These are phyloP conservation scores for Isichthys henryi DNA, from an alignment of 2,113 vertebrate genomes.

Conservation along the genomic window DNA sequence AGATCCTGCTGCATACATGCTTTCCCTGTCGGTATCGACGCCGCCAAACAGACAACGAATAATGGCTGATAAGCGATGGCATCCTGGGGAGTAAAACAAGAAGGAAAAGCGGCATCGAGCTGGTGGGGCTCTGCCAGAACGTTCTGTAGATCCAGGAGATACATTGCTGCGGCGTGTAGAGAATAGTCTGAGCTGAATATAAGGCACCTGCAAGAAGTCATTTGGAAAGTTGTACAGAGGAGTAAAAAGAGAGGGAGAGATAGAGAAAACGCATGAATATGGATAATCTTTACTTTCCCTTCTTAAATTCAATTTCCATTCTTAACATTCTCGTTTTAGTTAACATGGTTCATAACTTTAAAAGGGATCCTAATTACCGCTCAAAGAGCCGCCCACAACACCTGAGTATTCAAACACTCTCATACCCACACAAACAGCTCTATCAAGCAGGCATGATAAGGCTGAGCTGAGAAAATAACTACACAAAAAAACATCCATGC, in stretches of 20 bases:
- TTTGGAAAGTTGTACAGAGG: neutral
- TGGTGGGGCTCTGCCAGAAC: neutral
- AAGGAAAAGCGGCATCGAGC: neutral
- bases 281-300: neutral
- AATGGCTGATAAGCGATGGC: neutral
- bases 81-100: neutral
- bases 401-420: neutral
- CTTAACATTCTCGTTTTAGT: slow-evolving; percentile 23
- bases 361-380: slow-evolving; percentile 25
- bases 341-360: slow-evolving; percentile 20
- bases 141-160: neutral
- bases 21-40: neutral
- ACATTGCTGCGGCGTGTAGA: neutral
- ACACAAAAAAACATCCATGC: neutral
- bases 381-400: neutral
- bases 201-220: neutral
- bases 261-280: neutral
- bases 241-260: neutral
- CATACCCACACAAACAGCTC: neutral
- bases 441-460: neutral
- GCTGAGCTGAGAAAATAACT: neutral
- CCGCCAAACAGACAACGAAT: neutral
- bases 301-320: slow-evolving; percentile 23
- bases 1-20: neutral
- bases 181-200: neutral